Evolutionary conservation across 2,888 invertebrate genomes (phyloP), one percentile per base, ranked within the genome.

Genomic region (Pollenia labialis): DNA sequence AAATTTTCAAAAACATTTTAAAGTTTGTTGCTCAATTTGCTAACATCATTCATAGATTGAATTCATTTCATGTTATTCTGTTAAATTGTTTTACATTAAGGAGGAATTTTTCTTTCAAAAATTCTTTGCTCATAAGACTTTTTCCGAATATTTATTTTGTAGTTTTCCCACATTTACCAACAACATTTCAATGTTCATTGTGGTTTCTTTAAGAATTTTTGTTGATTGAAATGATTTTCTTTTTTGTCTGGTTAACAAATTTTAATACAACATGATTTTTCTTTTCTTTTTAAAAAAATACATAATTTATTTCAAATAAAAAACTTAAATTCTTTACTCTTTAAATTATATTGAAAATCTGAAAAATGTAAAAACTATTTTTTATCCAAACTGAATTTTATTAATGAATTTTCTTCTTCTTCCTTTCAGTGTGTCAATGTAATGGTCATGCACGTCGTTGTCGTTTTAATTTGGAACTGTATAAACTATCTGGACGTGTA

Each of bases 391-490:
- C 32, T 32, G 32, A 32, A 32, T 32, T 32, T 32, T 0, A 32
- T 23, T 42, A 44, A 62, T 7, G 42, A 62, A n/a, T 11, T 1
- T 50, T 50, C 1, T 40, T 48, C 18, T 18, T 32, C 3, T 60
- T 16, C 75, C 87, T 95, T 94, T n/a, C 96, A 99, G 99, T 97
- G 91, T 99, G 99, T 95, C 98, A 99, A 94, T 99, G 99, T 95
- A 99, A 99, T 94, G 96, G 97, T 77, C 99, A 99, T 95, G 98
- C 99, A 52, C 95, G 98, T 85, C 96, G 97, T 91, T 99, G 99
- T 94, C 97, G 98, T 76, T 99, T 99, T 96, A 99, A 99, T 95
- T 97, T 98, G 97, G 99, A 99, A 94, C 95, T 99, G 90, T 99
- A 97, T 96, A 97, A 98, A 94, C 94, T 99, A 93, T 98, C 98